Evolutionary conservation across 1,140 invertebrate genomes (phyloP).

Genomic region (Palaemon carinicauda): DNA sequence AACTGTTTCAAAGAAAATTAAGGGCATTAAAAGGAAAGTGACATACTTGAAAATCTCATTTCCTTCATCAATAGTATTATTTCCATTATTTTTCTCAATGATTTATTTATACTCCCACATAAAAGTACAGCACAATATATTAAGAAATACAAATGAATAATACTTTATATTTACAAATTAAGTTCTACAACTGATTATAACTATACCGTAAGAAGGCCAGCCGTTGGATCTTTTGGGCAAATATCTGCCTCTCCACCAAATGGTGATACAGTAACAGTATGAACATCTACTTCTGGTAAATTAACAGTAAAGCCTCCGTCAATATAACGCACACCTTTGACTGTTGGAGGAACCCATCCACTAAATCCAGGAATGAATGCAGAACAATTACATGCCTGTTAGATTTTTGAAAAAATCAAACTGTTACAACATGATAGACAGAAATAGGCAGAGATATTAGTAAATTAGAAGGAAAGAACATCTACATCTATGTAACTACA

Average conservation of each 20-base stretch:
- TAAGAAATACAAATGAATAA: background rate
- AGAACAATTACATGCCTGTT: constrained; percentile 86
- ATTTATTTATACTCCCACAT: no score
- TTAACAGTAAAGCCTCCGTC: constrained; percentile 98
- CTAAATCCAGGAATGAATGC: constrained; percentile 97
- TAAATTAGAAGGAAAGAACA: no score
- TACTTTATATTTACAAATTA: background rate
- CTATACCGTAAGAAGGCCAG: constrained; percentile 58
- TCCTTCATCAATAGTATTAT: no score
- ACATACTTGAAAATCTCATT: no score
- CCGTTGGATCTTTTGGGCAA: constrained; percentile 82
- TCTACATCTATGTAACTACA: no score
- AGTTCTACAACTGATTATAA: background rate
- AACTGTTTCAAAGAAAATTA: no score
- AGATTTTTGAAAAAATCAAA: constrained; percentile 9
- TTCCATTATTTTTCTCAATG: no score
- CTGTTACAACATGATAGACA: background rate
- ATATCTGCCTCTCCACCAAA: constrained; percentile 99
- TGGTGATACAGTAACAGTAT: constrained; percentile 96
- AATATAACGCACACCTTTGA: constrained; percentile 90
- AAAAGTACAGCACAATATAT: no score
- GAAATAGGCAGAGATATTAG: background rate
- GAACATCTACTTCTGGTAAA: constrained; percentile 89
- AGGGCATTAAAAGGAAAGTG: no score
- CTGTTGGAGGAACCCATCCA: constrained; percentile 89